Evolutionary conservation across 2,888 invertebrate genomes (phyloP).

Genomic region (Trachelus stipa): DNA sequence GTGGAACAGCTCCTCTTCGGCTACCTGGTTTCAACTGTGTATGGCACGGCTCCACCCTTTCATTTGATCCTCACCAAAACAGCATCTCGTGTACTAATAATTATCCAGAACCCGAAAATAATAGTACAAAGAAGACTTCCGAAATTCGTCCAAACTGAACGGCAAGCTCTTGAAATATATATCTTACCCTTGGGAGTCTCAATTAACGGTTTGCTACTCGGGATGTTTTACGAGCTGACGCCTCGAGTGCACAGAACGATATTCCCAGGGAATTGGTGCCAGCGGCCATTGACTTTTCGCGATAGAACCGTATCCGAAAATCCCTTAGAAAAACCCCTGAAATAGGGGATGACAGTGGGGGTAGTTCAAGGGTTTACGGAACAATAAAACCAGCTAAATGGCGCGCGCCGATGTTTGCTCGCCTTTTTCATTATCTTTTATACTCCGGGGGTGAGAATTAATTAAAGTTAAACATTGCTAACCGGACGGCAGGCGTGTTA

Average conservation of each 20-base stretch:
- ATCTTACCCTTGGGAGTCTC: background rate
- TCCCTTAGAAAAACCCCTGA: background rate
- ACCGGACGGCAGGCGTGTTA: constrained; percentile 51
- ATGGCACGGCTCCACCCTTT: constrained; percentile 13
- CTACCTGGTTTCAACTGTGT: constrained; percentile 50
- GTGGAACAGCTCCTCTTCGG: constrained; percentile 31
- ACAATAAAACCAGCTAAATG: constrained; percentile 30
- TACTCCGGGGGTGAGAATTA: constrained; percentile 45
- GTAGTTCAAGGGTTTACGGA: background rate
- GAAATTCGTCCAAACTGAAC: background rate
- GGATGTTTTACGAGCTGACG: background rate
- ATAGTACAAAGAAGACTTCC: background rate
- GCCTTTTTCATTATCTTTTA: constrained; percentile 54
- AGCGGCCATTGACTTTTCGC: background rate
- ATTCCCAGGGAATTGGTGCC: background rate
- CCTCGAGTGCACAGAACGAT: background rate
- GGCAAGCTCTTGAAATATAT: background rate
- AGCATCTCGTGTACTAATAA: background rate
- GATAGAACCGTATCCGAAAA: background rate
- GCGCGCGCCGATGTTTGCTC: constrained; percentile 41
- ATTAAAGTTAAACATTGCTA: constrained; percentile 58
- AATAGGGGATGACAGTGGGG: background rate
- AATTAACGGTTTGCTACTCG: background rate
- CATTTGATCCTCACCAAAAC: background rate
- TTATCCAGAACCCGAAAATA: background rate